These are phyloP conservation scores for Corythoichthys intestinalis DNA, from an alignment of 2,113 vertebrate species.

Conservation along the genomic window DNA sequence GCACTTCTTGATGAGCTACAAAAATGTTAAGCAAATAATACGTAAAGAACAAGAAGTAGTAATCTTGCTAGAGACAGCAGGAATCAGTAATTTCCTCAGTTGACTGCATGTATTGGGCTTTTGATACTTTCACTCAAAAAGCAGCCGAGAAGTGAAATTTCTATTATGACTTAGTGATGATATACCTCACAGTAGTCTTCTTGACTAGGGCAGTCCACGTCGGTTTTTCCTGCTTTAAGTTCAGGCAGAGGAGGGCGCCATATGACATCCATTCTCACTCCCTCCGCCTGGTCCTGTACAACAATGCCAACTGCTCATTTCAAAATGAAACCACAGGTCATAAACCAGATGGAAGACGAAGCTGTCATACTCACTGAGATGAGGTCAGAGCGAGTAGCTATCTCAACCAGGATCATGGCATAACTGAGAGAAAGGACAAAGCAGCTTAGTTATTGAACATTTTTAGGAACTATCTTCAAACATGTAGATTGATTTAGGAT, in stretches of 20 bases:
- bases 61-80: not conserved
- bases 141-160: not conserved
- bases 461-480: too few species aligned
- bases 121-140: not conserved
- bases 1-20: constrained; percentile 74
- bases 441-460: not conserved
- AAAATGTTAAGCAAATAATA: not conserved
- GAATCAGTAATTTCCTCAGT: not conserved
- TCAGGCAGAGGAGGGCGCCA: constrained; percentile 71
- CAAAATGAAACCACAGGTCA: constrained; percentile 30
- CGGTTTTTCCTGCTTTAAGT: constrained; percentile 63
- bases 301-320: constrained; percentile 33
- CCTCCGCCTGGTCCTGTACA: constrained; percentile 59
- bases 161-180: not conserved
- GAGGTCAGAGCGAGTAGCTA: constrained; percentile 69
- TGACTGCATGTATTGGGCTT: not conserved
- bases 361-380: constrained; percentile 64
- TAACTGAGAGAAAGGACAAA: constrained; percentile 57
- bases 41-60: not conserved
- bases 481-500: too few species aligned
- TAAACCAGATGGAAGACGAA: constrained; percentile 23
- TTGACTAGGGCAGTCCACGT: constrained; percentile 68
- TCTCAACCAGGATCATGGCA: constrained; percentile 75
- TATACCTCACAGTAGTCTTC: constrained; percentile 72
- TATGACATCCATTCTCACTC: constrained; percentile 58